Conservation (phyloP, 2,888 invertebrate species). For the Lomographa bimaculata region DNA sequence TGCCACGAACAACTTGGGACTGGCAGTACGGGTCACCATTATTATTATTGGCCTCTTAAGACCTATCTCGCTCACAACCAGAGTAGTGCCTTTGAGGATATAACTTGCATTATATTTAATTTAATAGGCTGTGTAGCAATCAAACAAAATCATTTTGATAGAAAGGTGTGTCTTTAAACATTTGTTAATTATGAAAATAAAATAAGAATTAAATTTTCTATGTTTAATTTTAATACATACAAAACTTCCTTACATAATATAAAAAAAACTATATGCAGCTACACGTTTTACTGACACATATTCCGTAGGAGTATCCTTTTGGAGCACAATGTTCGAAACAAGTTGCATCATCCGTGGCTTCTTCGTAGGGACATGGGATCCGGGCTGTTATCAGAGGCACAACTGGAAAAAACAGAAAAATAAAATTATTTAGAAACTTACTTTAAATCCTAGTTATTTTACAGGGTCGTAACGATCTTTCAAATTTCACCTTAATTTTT, state of each 20-base stretch:
- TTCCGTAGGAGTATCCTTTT: constrained; percentile 69
- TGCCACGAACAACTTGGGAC: too few relatives aligned
- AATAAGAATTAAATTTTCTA: neutral
- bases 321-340: constrained; percentile 68
- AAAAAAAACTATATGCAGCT: constrained; percentile 56
- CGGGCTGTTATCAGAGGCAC: constrained; percentile 38
- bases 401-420: constrained; percentile 39
- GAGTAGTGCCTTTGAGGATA: too few relatives aligned
- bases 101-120: too few relatives aligned
- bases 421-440: too few relatives aligned
- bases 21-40: too few relatives aligned
- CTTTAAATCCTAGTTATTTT: too few relatives aligned
- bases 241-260: neutral
- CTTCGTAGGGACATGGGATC: constrained; percentile 52
- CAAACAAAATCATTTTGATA: constrained; percentile 1
- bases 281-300: constrained; percentile 64
- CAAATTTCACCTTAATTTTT: too few relatives aligned
- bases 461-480: too few relatives aligned
- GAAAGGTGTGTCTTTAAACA: constrained; percentile 1
- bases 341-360: constrained; percentile 54
- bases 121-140: constrained; percentile 13
- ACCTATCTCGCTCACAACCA: too few relatives aligned
- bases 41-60: too few relatives aligned
- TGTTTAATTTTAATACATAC: constrained; percentile 9
- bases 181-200: constrained; percentile 15